phyloP scores from a whole-genome alignment of 2,113 vertebrate species.

The Odocoileus virginianus region DNA sequence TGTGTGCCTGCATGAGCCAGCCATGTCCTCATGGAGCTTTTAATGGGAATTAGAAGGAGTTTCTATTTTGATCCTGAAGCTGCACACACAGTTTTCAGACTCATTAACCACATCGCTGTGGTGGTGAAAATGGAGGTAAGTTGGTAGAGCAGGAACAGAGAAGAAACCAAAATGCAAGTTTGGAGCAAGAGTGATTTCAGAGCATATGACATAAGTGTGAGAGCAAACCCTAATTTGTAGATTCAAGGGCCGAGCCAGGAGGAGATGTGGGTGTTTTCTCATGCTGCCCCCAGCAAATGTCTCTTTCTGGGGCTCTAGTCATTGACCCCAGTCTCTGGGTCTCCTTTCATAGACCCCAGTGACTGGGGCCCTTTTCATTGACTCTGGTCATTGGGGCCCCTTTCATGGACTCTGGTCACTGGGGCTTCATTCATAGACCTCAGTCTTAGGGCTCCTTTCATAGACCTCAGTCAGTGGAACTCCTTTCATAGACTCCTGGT shows the following conservation, averaged over 20 bases:
- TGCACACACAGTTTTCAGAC: background rate
- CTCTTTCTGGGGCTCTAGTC: background rate
- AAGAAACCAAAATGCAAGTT: background rate
- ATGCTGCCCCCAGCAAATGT: background rate
- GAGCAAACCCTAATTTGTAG: background rate
- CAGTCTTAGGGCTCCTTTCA: background rate
- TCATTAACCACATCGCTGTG: background rate
- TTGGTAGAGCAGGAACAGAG: background rate
- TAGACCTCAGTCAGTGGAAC: background rate
- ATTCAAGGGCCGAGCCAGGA: background rate
- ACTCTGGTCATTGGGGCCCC: background rate
- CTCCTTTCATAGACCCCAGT: background rate
- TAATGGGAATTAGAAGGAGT: background rate
- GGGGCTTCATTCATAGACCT: background rate
- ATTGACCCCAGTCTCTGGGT: background rate
- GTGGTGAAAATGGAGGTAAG: background rate
- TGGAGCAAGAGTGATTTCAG: background rate
- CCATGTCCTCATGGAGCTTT: background rate
- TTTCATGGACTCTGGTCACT: background rate
- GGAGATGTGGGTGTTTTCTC: no score
- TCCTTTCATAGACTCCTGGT: background rate
- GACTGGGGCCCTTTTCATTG: background rate
- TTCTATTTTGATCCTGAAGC: background rate
- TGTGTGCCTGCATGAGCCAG: no score
- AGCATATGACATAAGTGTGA: background rate